Conservation (phyloP, 2,888 invertebrate genomes). For the Spodoptera exigua region DNA sequence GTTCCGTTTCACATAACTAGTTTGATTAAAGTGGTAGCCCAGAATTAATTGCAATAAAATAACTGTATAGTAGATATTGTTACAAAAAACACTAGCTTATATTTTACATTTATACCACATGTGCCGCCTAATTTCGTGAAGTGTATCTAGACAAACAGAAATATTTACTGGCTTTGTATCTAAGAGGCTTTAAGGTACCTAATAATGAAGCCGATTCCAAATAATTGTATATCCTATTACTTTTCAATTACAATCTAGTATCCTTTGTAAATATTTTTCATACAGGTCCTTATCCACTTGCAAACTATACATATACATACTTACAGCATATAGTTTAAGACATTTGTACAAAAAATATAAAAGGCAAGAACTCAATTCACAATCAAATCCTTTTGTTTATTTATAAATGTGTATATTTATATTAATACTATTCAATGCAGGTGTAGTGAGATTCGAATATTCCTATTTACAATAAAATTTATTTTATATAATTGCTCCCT, state of each 20-base stretch:
- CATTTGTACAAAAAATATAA: constrained; percentile 48
- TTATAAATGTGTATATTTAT: constrained; percentile 31
- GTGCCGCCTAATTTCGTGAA: constrained; percentile 61
- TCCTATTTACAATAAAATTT: constrained; percentile 73
- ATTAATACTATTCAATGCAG: constrained; percentile 48
- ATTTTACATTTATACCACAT: constrained; percentile 60
- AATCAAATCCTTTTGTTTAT: constrained; percentile 54
- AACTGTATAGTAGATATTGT: too few relatives aligned
- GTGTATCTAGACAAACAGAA: constrained; percentile 43
- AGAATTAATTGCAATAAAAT: too few relatives aligned
- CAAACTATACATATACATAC: constrained; percentile 49
- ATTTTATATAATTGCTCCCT: constrained; percentile 85
- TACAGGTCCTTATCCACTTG: constrained; percentile 44
- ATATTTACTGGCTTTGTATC: constrained; percentile 38
- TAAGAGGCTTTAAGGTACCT: constrained; percentile 29
- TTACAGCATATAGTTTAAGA: constrained; percentile 48
- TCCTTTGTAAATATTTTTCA: constrained; percentile 6
- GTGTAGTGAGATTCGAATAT: constrained; percentile 65
- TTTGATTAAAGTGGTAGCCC: too few relatives aligned
- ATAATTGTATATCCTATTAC: not conserved
- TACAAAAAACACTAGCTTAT: too few relatives aligned
- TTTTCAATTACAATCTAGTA: not conserved
- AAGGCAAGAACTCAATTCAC: constrained; percentile 55
- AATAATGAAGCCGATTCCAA: not conserved
- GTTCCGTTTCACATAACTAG: too few relatives aligned